phyloP scores from a whole-genome alignment of 2,888 invertebrate genomes.

The Acronicta alni region DNA sequence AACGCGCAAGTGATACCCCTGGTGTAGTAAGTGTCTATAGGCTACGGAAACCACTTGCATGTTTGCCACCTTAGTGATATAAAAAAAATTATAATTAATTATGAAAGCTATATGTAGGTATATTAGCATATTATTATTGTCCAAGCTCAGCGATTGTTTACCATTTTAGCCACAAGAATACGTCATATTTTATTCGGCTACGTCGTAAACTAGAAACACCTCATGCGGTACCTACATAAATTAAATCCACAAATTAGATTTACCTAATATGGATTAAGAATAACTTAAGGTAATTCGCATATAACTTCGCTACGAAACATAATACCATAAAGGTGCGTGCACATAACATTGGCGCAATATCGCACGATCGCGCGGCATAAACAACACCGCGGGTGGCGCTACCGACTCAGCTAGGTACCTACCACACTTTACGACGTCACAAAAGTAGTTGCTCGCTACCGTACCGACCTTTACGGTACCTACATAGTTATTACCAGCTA shows the following conservation, averaged over 20 bases:
- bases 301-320: slow-evolving; percentile 69
- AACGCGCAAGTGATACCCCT: too few relatives aligned
- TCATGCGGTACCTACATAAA: slow-evolving; percentile 29
- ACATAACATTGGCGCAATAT: slow-evolving; percentile 73
- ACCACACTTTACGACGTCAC: slow-evolving; percentile 75
- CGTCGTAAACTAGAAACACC: slow-evolving; percentile 45
- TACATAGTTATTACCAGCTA: slow-evolving; percentile 31
- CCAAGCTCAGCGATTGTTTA: slow-evolving; percentile 37
- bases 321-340: slow-evolving; percentile 76
- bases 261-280: slow-evolving; percentile 54
- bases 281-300: slow-evolving; percentile 60
- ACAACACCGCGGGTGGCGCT: slow-evolving; percentile 85
- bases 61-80: too few relatives aligned
- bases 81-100: too few relatives aligned
- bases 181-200: slow-evolving; percentile 18
- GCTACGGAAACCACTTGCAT: slow-evolving; percentile 21
- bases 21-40: slow-evolving; percentile 16
- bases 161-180: slow-evolving; percentile 38
- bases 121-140: slow-evolving; percentile 29
- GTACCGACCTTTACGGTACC: slow-evolving; percentile 55
- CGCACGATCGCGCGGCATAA: slow-evolving; percentile 80
- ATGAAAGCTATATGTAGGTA: too few relatives aligned
- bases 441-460: slow-evolving; percentile 70
- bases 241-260: slow-evolving; percentile 53
- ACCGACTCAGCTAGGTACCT: slow-evolving; percentile 64